Conservation (phyloP, 2,113 vertebrate genomes). For the Cheilinus undulatus region DNA sequence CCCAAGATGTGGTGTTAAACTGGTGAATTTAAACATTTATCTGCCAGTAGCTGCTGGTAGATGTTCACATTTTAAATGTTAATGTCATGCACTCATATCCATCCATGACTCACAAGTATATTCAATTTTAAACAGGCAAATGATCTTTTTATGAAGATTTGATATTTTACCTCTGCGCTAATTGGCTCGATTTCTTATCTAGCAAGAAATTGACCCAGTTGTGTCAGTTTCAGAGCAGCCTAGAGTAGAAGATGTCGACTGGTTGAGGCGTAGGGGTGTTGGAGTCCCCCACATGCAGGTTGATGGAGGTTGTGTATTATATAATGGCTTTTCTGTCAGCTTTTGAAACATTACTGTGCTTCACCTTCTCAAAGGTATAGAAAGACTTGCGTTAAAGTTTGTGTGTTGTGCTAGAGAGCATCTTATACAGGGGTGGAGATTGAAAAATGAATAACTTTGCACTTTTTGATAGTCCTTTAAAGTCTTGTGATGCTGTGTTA, state of each 20-base stretch:
- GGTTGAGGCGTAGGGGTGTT: background rate
- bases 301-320: background rate
- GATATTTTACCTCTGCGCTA: background rate
- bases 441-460: no score
- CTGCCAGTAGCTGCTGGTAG: background rate
- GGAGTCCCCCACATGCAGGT: background rate
- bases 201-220: background rate
- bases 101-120: background rate
- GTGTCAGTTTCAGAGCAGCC: background rate
- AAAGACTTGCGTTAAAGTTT: background rate
- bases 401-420: no score
- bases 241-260: background rate
- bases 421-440: no score
- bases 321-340: background rate
- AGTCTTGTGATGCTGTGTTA: no score
- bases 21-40: background rate
- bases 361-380: background rate
- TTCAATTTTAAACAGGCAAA: background rate
- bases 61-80: background rate
- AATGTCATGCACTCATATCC: background rate
- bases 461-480: no score
- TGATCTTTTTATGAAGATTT: slow-evolving; percentile 5
- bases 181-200: slow-evolving; percentile 11
- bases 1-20: background rate
- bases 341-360: background rate